A percentile compares a stretch with the other conserved stretches of the same genome.
phyloP scores from a whole-genome alignment of 2,113 vertebrate genomes.

The Hemichromis elongatus region DNA sequence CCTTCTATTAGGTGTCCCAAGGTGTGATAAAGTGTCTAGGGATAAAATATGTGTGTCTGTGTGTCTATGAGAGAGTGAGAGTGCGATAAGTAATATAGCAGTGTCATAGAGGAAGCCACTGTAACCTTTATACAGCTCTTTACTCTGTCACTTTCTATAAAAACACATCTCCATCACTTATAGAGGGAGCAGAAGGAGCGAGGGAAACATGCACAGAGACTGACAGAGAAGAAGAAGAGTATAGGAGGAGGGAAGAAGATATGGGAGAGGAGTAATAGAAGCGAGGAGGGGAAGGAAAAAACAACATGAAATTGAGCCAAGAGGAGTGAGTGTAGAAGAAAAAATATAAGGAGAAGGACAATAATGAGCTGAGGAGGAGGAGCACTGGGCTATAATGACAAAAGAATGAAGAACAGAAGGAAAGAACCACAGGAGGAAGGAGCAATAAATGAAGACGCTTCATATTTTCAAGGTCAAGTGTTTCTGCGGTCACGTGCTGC shows the following conservation, averaged over 20 bases:
- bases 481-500: background rate
- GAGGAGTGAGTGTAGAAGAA: background rate
- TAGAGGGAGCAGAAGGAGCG: background rate
- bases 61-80: background rate
- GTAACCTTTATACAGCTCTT: constrained; percentile 71
- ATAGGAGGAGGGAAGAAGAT: background rate
- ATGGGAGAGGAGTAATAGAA: background rate
- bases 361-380: background rate
- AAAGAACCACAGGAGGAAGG: background rate
- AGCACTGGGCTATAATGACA: background rate
- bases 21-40: constrained; percentile 1
- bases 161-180: constrained; percentile 63
- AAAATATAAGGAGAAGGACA: background rate
- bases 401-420: background rate
- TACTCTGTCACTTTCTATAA: constrained; percentile 66
- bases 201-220: background rate
- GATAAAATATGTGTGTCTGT: constrained; percentile 10
- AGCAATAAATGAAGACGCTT: background rate
- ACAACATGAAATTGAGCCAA: background rate
- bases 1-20: constrained; percentile 25
- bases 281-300: background rate
- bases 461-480: constrained; percentile 29
- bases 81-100: constrained; percentile 54
- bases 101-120: constrained; percentile 62
- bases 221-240: background rate